A percentile compares a stretch with the other conserved stretches of the same genome.
Conservation (phyloP, 2,797 vertebrate species). For the Lophius americanus region DNA sequence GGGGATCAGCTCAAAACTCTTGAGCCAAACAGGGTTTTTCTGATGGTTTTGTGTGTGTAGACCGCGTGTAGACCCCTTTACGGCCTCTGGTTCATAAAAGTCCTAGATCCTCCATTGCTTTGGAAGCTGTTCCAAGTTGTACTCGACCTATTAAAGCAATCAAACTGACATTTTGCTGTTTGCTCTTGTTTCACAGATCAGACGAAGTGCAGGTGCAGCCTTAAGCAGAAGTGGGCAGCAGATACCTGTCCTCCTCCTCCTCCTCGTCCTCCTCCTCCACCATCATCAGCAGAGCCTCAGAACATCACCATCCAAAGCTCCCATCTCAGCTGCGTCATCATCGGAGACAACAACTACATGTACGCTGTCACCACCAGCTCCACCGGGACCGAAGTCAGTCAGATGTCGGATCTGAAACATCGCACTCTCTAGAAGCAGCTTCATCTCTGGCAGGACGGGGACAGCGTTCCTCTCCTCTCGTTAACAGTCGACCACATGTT, state of each 20-base stretch:
- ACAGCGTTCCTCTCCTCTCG: too few species aligned
- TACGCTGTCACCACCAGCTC: constrained; percentile 24
- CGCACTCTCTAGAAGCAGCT: too few species aligned
- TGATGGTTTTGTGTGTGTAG: too few species aligned
- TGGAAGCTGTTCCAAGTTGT: neutral
- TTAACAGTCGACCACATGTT: constrained; percentile 15
- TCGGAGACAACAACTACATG: constrained; percentile 80
- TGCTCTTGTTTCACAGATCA: constrained; percentile 39
- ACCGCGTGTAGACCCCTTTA: too few species aligned
- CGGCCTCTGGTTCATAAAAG: too few species aligned
- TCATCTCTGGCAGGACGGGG: too few species aligned
- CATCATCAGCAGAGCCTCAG: constrained; percentile 15
- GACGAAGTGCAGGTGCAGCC: constrained; percentile 29
- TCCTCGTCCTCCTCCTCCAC: neutral
- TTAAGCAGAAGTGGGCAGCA: constrained; percentile 39
- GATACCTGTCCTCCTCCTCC: constrained; percentile 2
- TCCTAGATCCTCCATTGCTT: neutral
- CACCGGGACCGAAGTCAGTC: constrained; percentile 14
- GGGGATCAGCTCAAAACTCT: too few species aligned
- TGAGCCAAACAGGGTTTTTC: too few species aligned
- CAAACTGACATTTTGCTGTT: neutral
- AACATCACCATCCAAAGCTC: constrained; percentile 66
- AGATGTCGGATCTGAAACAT: constrained; percentile 63
- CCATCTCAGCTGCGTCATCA: constrained; percentile 71
- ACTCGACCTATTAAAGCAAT: neutral